Conservation (phyloP, 2,888 invertebrate genomes). For the Cheilosia grossa region DNA sequence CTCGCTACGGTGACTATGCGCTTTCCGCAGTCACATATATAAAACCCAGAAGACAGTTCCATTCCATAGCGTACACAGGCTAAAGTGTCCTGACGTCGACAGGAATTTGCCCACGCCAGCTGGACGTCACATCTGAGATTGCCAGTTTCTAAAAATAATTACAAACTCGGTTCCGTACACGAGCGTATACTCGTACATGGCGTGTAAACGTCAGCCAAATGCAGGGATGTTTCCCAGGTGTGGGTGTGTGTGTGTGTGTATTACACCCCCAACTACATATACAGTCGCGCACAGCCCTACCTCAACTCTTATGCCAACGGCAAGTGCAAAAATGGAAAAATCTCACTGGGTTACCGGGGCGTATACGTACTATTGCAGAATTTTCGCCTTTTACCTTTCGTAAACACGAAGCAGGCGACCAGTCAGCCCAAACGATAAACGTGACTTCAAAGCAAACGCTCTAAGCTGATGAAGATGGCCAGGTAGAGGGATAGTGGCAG, state of each 20-base stretch:
- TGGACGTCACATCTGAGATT: slow-evolving; percentile 66
- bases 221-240: slow-evolving; percentile 9
- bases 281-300: slow-evolving; percentile 43
- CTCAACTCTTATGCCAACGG: slow-evolving; percentile 47
- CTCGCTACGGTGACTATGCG: slow-evolving; percentile 55
- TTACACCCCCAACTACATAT: slow-evolving; percentile 16
- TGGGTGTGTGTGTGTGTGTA: slow-evolving; percentile 16
- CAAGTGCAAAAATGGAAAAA: slow-evolving; percentile 5
- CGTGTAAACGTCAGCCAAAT: slow-evolving; percentile 12
- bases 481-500: slow-evolving; percentile 2
- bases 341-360: slow-evolving; percentile 62
- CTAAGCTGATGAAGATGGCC: slow-evolving; percentile 14
- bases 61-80: slow-evolving; percentile 32
- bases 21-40: slow-evolving; percentile 31
- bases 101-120: slow-evolving; percentile 63
- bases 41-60: slow-evolving; percentile 20
- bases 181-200: not conserved
- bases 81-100: slow-evolving; percentile 20
- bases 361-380: slow-evolving; percentile 65
- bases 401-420: slow-evolving; percentile 55
- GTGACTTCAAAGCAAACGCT: slow-evolving; percentile 28
- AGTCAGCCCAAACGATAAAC: slow-evolving; percentile 15
- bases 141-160: slow-evolving; percentile 69
- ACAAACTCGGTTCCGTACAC: slow-evolving; percentile 18
- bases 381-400: slow-evolving; percentile 56